These are phyloP conservation scores for Xestia c-nigrum DNA, from an alignment of 2,888 invertebrate species.

Conservation along the genomic window DNA sequence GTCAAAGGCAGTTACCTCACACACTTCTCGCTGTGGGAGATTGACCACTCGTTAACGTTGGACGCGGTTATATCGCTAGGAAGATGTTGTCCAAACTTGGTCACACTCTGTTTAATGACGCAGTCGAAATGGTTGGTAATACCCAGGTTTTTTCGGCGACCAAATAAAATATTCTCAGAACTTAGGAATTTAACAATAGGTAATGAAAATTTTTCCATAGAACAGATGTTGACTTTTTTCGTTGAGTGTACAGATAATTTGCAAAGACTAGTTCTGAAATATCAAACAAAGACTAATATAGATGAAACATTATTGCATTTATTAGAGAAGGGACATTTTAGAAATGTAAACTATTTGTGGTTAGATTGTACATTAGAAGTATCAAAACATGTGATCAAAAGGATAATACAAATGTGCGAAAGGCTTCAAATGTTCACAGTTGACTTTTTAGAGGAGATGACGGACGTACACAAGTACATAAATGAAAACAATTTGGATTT, in stretches of 20 bases:
- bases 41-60: slow-evolving; percentile 83
- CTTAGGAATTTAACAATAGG: slow-evolving; percentile 84
- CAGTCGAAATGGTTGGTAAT: slow-evolving; percentile 83
- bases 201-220: slow-evolving; percentile 84
- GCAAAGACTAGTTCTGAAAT: slow-evolving; percentile 83
- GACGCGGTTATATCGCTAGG: slow-evolving; percentile 84
- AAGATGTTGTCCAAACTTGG: slow-evolving; percentile 83
- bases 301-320: slow-evolving; percentile 80
- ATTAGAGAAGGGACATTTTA: slow-evolving; percentile 81
- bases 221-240: slow-evolving; percentile 83
- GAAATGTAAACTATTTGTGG: slow-evolving; percentile 82
- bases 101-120: slow-evolving; percentile 84
- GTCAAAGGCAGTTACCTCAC: slow-evolving; percentile 85
- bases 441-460: slow-evolving; percentile 80
- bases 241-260: slow-evolving; percentile 82
- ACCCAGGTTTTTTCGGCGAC: slow-evolving; percentile 79
- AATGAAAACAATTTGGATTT: slow-evolving; percentile 86
- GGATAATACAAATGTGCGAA: slow-evolving; percentile 82
- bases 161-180: slow-evolving; percentile 80
- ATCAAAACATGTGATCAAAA: slow-evolving; percentile 81
- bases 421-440: slow-evolving; percentile 83
- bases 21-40: slow-evolving; percentile 87
- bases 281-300: slow-evolving; percentile 84
- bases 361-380: slow-evolving; percentile 87
- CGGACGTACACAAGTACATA: slow-evolving; percentile 82